Evolutionary conservation across 2,113 vertebrate genomes (phyloP).

Genomic region (Lonchura striata): DNA sequence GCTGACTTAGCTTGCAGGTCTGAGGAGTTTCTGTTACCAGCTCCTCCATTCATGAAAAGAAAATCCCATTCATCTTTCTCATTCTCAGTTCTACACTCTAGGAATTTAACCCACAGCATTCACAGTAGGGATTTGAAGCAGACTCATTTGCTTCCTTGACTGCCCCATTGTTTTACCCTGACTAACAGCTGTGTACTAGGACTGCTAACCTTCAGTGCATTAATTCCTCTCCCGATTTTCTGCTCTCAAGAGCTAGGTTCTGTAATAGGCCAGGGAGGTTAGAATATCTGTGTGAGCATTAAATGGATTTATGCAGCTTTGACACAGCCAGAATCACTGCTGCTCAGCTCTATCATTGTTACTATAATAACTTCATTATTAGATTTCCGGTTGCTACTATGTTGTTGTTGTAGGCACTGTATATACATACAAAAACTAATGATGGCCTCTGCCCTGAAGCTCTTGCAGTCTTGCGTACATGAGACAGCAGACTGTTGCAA

Average conservation of each 20-base stretch:
- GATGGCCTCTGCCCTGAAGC: neutral
- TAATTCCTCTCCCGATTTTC: neutral
- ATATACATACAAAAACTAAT: neutral
- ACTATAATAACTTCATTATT: slow-evolving; percentile 4
- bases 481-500: neutral
- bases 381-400: slow-evolving; percentile 1
- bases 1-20: neutral
- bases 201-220: neutral
- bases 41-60: neutral
- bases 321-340: neutral
- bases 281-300: neutral
- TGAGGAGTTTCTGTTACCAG: neutral
- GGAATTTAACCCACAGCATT: neutral
- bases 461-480: neutral
- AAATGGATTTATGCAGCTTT: slow-evolving; percentile 2
- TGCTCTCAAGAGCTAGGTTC: neutral
- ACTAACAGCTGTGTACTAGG: neutral
- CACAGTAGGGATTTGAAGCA: neutral
- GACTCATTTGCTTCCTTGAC: neutral
- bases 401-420: neutral
- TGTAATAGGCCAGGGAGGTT: neutral
- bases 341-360: slow-evolving; percentile 3
- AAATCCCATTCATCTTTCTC: neutral
- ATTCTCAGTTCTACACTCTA: neutral
- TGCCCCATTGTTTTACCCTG: neutral